Evolutionary conservation across 64 coral and sea anemone species (phyloP), one percentile per base, ranked within the genome.

Genomic region (Anthopleura sola): DNA sequence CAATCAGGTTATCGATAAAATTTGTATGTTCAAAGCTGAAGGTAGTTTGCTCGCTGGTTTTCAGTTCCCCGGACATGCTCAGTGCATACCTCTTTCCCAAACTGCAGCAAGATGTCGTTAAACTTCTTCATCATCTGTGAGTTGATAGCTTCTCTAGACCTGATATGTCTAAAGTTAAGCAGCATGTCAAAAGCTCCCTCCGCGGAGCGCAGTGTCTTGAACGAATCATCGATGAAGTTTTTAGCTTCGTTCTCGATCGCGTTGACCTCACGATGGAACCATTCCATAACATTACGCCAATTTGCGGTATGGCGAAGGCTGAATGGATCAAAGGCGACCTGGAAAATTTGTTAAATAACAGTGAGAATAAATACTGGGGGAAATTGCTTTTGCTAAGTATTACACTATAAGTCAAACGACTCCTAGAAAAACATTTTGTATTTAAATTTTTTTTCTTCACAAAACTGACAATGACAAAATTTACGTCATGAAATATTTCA

Each of bases 101-200:
- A 98, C 79, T 98, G 96, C 17, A 98, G 49, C 48, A 98, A 81
- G 55, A 98, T 98, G 60, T 98, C 96, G 60, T 98, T 98, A 49
- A 98, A 98, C 64, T 98, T 98, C 60, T 94, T 98, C 96, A 98
- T 98, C 96, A 98, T 98, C 75, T 98, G 96, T 37, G 96, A 98
- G 87, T 98, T 98, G 37, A 98, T 98, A 20, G 96, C 92, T 58
- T 98, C 96, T 58, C 96, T 88, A 31, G 96, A 98, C 58, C 96
- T 83, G 32, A 98, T 98, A 64, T 98, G 96, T 90, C 92, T 91
- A 58, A 98, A 98, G 75, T 98, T 98, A 36, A 94, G 81, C 34
- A 98, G 74, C 96, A 98, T 98, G 44, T 98, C 96, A 90, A 98
- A 98, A 26, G 96, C 96, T 54, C 96, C 96, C 78, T 98, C 96